Conservation (phyloP, 2,888 invertebrate genomes). For the Papilio elwesi region DNA sequence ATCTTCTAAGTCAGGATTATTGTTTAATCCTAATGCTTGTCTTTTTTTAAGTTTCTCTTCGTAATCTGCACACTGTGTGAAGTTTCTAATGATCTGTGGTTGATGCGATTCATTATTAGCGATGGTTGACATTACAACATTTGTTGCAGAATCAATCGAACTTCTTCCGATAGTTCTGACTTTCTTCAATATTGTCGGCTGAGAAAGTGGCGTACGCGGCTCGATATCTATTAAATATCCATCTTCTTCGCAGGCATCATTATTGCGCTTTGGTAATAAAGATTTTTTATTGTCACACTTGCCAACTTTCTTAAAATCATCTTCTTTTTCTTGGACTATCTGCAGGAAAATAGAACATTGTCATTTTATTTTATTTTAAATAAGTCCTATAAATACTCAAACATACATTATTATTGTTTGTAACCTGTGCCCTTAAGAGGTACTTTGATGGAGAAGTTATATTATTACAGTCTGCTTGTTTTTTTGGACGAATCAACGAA, state of each 20-base stretch:
- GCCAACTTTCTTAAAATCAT: too few relatives aligned
- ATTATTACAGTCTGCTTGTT: neutral
- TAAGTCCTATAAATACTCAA: neutral
- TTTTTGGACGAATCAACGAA: neutral
- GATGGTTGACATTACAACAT: neutral
- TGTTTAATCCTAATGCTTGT: neutral
- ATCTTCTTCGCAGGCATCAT: conserved; percentile 4
- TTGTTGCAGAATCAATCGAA: neutral
- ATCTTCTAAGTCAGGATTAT: conserved; percentile 27
- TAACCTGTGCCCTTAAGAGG: conserved; percentile 47
- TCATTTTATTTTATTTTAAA: neutral
- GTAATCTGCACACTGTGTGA: conserved; percentile 53
- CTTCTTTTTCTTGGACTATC: neutral
- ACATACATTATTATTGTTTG: conserved; percentile 44
- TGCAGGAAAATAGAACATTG: neutral
- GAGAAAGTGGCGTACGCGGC: neutral
- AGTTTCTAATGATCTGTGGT: conserved; percentile 58
- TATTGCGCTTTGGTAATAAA: conserved; percentile 42
- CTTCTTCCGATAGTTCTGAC: too few relatives aligned
- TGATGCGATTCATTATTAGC: conserved; percentile 25
- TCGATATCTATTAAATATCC: neutral
- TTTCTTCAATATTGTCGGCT: neutral
- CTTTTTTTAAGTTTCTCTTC: conserved; percentile 52
- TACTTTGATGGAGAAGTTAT: conserved; percentile 41
- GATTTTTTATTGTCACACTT: neutral